Evolutionary conservation across 2,888 invertebrate genomes (phyloP).

Genomic region (Aphodius sticticus): DNA sequence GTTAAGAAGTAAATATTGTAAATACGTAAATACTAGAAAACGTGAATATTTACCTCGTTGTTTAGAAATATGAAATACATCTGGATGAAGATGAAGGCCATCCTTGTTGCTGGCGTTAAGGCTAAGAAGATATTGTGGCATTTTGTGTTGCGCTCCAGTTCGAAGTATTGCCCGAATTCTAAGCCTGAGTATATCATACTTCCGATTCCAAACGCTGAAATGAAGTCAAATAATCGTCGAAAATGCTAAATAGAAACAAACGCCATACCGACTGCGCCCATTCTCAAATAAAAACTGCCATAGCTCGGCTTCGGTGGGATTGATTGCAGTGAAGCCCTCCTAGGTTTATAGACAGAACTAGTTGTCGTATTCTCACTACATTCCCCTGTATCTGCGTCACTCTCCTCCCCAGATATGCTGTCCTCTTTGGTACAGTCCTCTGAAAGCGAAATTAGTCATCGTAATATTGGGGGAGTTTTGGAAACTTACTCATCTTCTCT

Average conservation of each 20-base stretch:
- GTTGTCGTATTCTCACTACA: conserved; percentile 51
- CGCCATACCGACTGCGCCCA: conserved; percentile 86
- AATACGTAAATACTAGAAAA: neutral
- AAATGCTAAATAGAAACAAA: neutral
- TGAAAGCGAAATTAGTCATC: conserved; percentile 4
- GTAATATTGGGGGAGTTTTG: neutral
- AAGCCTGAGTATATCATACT: conserved; percentile 97
- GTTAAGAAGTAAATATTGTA: too few relatives aligned
- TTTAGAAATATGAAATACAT: conserved; percentile 99
- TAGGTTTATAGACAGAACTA: conserved; percentile 51
- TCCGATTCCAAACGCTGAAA: conserved; percentile 92
- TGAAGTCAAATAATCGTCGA: conserved; percentile 11
- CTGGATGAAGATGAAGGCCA: conserved; percentile 97
- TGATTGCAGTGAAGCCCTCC: conserved; percentile 57
- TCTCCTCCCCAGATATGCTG: conserved; percentile 63
- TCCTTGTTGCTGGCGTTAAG: conserved; percentile 88
- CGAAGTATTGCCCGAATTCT: conserved; percentile 95
- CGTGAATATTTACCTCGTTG: conserved; percentile 77
- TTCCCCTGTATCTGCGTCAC: conserved; percentile 60
- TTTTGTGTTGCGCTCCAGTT: conserved; percentile 86
- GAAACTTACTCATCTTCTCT: conserved; percentile 44
- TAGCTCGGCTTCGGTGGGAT: conserved; percentile 72
- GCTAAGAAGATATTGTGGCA: conserved; percentile 92
- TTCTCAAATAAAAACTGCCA: conserved; percentile 90
- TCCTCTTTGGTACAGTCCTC: conserved; percentile 42